These are phyloP conservation scores for Galaxias olidus DNA, from an alignment of 2,797 vertebrate genomes.

Conservation along the genomic window DNA sequence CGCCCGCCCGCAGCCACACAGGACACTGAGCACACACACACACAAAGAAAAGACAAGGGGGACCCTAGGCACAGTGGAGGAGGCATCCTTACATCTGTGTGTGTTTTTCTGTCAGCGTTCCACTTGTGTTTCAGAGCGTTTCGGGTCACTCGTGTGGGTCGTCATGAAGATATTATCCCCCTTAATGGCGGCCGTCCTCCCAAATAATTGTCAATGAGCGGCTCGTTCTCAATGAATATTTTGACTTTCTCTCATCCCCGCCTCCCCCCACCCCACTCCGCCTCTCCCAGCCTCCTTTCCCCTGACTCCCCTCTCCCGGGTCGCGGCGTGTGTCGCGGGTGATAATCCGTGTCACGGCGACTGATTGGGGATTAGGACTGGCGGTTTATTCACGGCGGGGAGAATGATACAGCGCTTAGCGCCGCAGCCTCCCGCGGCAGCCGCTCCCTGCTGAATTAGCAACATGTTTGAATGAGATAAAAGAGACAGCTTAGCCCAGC, in stretches of 20 bases:
- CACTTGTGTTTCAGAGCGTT: no score
- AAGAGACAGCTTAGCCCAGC: constrained; percentile 84
- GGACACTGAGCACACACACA: not conserved
- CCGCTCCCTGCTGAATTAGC: constrained; percentile 90
- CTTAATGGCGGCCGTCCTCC: not conserved
- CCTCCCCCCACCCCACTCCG: not conserved
- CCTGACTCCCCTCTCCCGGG: constrained; percentile 37
- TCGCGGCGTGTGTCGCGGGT: constrained; percentile 70
- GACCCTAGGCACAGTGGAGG: no score
- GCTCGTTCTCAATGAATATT: constrained; percentile 4
- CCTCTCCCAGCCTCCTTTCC: constrained; percentile 4
- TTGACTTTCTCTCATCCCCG: not conserved
- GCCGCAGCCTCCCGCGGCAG: constrained; percentile 77
- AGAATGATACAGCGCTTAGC: constrained; percentile 87
- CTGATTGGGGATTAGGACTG: constrained; percentile 87
- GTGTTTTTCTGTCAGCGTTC: no score
- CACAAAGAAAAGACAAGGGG: no score
- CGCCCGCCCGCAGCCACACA: constrained; percentile 8
- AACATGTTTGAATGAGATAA: constrained; percentile 95
- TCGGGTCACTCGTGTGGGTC: no score
- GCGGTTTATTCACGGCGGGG: constrained; percentile 87
- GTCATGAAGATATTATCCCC: no score
- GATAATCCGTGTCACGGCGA: constrained; percentile 81
- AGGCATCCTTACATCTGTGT: no score
- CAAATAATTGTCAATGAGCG: constrained; percentile 6